Percentiles rank a stretch among this genome's conserved stretches.
Conservation (phyloP, 2,797 vertebrate genomes). For the Anabas testudineus region DNA sequence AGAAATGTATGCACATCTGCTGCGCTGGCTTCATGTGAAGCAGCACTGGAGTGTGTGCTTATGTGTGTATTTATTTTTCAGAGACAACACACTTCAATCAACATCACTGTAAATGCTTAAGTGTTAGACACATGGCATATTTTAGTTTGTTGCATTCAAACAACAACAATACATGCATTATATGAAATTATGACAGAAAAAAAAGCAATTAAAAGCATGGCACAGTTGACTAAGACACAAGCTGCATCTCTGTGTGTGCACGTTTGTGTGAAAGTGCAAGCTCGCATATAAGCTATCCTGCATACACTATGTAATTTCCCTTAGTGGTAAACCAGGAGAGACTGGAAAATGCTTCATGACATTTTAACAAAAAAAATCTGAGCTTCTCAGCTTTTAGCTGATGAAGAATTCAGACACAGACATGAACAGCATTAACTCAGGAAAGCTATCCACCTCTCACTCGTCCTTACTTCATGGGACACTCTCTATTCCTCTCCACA, state of each 20-base stretch:
- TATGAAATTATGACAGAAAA: no score
- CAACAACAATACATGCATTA: no score
- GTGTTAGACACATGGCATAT: background rate
- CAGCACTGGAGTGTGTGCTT: background rate
- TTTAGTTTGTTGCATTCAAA: constrained; percentile 10
- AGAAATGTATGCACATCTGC: background rate
- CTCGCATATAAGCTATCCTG: constrained; percentile 11
- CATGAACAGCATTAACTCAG: constrained; percentile 6
- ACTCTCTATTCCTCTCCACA: constrained; percentile 61
- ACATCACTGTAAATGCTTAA: background rate
- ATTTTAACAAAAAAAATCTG: no score
- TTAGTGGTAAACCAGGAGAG: constrained; percentile 26
- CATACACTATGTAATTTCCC: constrained; percentile 13
- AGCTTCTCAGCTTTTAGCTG: background rate
- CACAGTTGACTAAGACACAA: no score
- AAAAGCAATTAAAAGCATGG: no score
- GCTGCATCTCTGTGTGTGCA: background rate
- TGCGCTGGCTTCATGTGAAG: background rate
- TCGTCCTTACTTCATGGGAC: constrained; percentile 53
- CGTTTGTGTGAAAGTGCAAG: background rate
- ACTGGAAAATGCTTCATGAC: no score
- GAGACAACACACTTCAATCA: constrained; percentile 17
- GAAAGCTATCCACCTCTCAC: constrained; percentile 41
- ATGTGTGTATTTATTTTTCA: background rate
- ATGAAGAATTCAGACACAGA: constrained; percentile 49